phyloP scores from a whole-genome alignment of 2,113 vertebrate genomes.

The Cyprinodon tularosa region DNA sequence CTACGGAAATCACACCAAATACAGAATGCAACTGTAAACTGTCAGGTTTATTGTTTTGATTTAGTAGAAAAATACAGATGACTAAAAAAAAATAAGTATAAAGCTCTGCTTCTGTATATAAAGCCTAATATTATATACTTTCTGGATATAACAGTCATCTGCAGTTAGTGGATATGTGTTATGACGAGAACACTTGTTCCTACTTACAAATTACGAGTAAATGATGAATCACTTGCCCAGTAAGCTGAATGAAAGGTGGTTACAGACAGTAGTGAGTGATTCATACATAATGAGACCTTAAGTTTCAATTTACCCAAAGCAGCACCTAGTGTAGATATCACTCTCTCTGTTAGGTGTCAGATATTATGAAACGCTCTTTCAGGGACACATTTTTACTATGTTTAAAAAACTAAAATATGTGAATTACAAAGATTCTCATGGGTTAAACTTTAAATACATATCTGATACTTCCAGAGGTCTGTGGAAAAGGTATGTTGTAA shows the following conservation, averaged over 20 bases:
- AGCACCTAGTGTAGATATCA: background rate
- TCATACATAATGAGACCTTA: background rate
- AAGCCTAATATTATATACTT: background rate
- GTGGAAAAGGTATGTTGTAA: background rate
- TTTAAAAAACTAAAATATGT: background rate
- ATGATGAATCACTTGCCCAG: constrained; percentile 5
- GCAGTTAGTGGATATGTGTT: background rate
- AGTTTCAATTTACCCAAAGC: background rate
- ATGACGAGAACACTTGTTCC: background rate
- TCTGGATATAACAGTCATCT: background rate
- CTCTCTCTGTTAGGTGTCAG: background rate
- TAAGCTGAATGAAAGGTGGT: constrained; percentile 3
- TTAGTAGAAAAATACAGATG: background rate
- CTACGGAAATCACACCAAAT: constrained; percentile 18
- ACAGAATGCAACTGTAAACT: constrained; percentile 9
- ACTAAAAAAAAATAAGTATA: too few relatives aligned
- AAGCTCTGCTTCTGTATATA: background rate
- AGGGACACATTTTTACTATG: background rate
- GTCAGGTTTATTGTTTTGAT: constrained; percentile 11
- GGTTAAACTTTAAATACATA: background rate
- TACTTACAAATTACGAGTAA: constrained; percentile 12
- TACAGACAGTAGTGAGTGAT: background rate
- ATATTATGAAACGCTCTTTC: background rate
- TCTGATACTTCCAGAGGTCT: background rate
- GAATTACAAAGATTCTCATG: too few relatives aligned